Base-by-base conservation (phyloP, 1,140 invertebrate genomes). In the Paralvinella palmiformis region DNA sequence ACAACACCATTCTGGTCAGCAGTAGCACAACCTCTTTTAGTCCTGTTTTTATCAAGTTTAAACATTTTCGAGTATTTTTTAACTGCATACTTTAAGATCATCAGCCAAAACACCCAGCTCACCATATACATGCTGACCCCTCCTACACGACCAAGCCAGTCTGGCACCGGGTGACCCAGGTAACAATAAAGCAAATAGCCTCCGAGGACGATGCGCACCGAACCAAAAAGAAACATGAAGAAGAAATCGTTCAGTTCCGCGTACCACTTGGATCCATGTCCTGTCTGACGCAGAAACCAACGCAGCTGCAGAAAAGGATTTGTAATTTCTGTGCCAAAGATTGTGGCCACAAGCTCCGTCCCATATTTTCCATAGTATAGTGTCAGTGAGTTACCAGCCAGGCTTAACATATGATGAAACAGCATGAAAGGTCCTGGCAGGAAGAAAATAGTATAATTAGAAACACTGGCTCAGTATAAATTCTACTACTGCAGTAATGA, bases 301-400 rank as follows among this genome's bases (percentile, higher is more conserved):
- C 79, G 71, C n/a, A 73, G 44, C 68, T 80, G 79, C n/a, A 80
- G 70, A 1, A 80, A 63, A 7, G 79, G 79, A 64, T 80, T 80
- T 52, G 75, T 78, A n/a, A 73, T 61, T 62, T 80, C 79, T n/a
- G 74, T 72, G 6, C 74, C 77, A 52, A 72, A 73, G 29, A 81
- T 72, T 3, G 74, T 74, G 24, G 73, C 76, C 7, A 75, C 65
- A 33, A 79, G 59, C 64, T 81, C 79, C 7, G 75, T 75, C 22
- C 79, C 79, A 48, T 75, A 78, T 13, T 55, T 60, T 22, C 76
- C 75, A 7, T 64, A 29, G 15, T 72, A n/a, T 6, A 74, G 65
- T 32, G 64, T 69, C 22, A 72, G 53, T 1, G 64, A 55, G 24
- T 75, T 59, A 4, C 76, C 77, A 7, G 69, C 2, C 15, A 79